Evolutionary conservation across 2,888 invertebrate species (phyloP), one percentile per base, ranked within the genome.

Genomic region (Toxonevra muliebris): DNA sequence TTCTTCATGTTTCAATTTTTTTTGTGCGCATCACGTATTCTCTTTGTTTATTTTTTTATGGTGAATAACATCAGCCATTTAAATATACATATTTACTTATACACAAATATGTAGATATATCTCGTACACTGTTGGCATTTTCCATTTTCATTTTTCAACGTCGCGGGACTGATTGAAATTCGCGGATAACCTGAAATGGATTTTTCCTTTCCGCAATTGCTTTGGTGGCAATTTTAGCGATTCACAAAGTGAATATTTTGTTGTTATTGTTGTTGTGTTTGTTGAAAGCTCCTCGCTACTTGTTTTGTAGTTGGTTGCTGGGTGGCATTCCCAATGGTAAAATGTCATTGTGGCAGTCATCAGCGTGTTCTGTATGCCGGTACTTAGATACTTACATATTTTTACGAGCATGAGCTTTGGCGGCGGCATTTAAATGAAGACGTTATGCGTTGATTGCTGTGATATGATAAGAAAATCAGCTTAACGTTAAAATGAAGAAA

Each of bases 171-270:
- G 80, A 80, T 81, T 81, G 82, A 80, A 80, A 81, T 82, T 82
- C 82, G 82, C 82, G 82, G 82, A 82, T 81, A 82, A 82, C 82
- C 82, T 76, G 78, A 79, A 82, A 82, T 80, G 82, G 80, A 78
- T 80, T 80, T 77, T 76, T 77, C 73, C 73, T 77, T 70, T 80
- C 82, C 82, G 75, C 81, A 82, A 82, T 81, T 82, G 81, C 79
- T 79, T 80, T 77, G 80, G 80, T 78, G 79, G 79, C 80, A 80
- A 77, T 79, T 79, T 81, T 73, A 74, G 75, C 72, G 73, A 77
- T 77, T 78, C 77, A 78, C 79, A 79, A 79, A 77, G 76, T 74
- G 73, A 74, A 74, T 73, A 74, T 70, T 68, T 71, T 72, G 52
- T 45, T 45, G 54, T 30, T 30, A 30, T 30, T 30, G 30, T 30